Percentiles rank a stretch among this genome's conserved stretches.
These are phyloP conservation scores for Merodon equestris DNA, from an alignment of 2,888 invertebrate genomes.

Conservation along the genomic window DNA sequence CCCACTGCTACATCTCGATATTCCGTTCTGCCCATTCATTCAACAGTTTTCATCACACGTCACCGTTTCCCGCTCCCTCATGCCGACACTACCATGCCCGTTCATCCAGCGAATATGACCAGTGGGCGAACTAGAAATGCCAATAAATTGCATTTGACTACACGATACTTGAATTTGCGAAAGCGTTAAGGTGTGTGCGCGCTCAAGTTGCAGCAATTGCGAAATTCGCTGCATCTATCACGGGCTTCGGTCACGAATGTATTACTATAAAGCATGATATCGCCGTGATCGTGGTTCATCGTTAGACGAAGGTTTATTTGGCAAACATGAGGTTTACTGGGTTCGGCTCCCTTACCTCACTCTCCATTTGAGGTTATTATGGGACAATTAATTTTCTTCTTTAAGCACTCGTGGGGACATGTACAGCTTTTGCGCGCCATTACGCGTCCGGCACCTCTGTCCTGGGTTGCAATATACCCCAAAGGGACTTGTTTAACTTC, in stretches of 20 bases:
- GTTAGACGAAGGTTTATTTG: conserved; percentile 37
- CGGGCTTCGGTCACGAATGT: conserved; percentile 30
- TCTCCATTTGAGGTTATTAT: neutral
- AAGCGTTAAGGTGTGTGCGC: conserved; percentile 7
- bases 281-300: no score
- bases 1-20: neutral
- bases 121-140: conserved; percentile 58
- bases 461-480: neutral
- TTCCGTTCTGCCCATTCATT: conserved; percentile 40
- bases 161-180: conserved; percentile 37
- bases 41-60: conserved; percentile 43
- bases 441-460: neutral
- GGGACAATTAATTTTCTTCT: conserved; percentile 42
- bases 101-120: neutral
- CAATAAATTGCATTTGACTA: conserved; percentile 50
- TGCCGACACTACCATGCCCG: no score
- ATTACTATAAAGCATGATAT: conserved; percentile 38
- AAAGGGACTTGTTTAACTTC: conserved; percentile 31
- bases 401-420: conserved; percentile 8
- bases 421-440: conserved; percentile 20
- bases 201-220: conserved; percentile 17
- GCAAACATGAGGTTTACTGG: conserved; percentile 31
- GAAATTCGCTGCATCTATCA: neutral
- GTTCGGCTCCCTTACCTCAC: neutral
- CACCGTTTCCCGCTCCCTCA: no score